Evolutionary conservation across 2,888 invertebrate genomes (phyloP).

Genomic region (Steinernema hermaphroditum): DNA sequence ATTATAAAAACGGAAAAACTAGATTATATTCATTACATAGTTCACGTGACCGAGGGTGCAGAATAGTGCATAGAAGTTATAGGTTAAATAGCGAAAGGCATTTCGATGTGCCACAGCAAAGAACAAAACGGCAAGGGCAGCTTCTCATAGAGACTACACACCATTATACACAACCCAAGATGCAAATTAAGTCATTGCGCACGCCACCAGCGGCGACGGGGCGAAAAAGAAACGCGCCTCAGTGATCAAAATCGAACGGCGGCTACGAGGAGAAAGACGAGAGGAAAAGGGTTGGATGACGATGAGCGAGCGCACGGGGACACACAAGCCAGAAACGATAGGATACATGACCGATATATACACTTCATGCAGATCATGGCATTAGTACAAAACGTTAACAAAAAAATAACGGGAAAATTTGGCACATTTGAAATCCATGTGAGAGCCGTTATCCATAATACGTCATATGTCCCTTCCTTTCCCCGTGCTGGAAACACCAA

Average conservation of each 20-base stretch:
- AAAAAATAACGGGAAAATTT: neutral
- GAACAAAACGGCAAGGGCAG: too few species aligned
- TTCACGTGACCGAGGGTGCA: too few species aligned
- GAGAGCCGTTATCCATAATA: conserved; percentile 6
- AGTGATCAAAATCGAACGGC: conserved; percentile 24
- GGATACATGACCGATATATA: neutral
- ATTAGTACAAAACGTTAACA: neutral
- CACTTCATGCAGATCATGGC: neutral
- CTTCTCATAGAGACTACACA: too few species aligned
- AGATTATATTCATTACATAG: too few species aligned
- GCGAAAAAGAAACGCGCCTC: neutral
- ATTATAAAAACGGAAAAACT: neutral
- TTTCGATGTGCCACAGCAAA: too few species aligned
- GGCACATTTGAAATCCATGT: neutral
- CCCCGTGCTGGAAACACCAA: conserved; percentile 1
- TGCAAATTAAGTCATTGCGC: too few species aligned
- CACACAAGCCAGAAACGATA: neutral
- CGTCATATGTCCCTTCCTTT: conserved; percentile 13
- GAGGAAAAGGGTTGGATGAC: conserved; percentile 5
- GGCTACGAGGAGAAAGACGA: neutral
- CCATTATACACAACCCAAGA: too few species aligned
- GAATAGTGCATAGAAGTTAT: too few species aligned
- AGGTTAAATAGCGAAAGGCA: too few species aligned
- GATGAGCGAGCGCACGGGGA: neutral
- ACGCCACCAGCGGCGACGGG: neutral